phyloP scores from a whole-genome alignment of 2,797 vertebrate species.

The Argentina silus region DNA sequence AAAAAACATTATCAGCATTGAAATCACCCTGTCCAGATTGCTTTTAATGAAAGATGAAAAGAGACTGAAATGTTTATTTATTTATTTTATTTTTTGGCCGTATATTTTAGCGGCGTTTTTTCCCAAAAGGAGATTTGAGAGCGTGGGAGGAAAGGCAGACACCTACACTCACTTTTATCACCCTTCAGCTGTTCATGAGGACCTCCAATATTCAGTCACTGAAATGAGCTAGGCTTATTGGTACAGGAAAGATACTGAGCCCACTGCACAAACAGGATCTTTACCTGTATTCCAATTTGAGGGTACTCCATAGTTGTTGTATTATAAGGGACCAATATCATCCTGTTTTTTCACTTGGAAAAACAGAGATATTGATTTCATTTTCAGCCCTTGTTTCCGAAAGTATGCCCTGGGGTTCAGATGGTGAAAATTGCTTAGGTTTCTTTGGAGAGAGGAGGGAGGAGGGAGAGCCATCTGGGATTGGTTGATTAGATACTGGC shows the following conservation, averaged over 20 bases:
- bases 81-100: not conserved
- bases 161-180: not conserved
- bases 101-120: not conserved
- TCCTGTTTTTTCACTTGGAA: too few species aligned
- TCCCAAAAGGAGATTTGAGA: not conserved
- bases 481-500: constrained; percentile 52
- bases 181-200: not conserved
- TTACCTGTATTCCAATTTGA: not conserved
- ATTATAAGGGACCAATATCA: too few species aligned
- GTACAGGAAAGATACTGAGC: not conserved
- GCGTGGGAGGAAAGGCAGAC: not conserved
- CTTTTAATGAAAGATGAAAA: not conserved
- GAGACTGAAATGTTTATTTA: not conserved
- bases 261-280: not conserved
- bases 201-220: not conserved
- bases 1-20: not conserved
- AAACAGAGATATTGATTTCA: constrained; percentile 50
- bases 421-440: constrained; percentile 50
- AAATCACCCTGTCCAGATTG: not conserved
- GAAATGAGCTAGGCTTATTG: not conserved
- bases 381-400: constrained; percentile 52
- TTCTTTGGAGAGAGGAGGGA: constrained; percentile 55
- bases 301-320: too few species aligned
- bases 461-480: constrained; percentile 35
- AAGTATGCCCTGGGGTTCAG: constrained; percentile 30